Base-by-base conservation (phyloP, 2,888 invertebrate genomes). In the Tineola bisselliella region DNA sequence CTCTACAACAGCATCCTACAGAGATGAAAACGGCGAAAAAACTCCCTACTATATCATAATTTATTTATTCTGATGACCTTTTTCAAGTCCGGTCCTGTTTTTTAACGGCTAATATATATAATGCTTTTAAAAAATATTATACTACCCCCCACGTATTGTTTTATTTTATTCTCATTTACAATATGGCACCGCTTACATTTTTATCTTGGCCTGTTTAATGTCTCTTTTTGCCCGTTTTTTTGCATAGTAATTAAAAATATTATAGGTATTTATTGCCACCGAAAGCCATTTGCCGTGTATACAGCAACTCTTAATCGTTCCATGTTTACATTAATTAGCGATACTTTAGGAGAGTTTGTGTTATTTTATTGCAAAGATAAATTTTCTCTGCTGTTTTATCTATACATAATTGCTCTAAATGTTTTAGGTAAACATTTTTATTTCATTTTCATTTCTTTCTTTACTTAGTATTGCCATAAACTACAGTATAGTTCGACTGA, bases 311-410 rank as follows among this genome's bases (percentile, higher is more conserved):
- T 79, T 86, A 86, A 87, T 86, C 86, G 86, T 76, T 81, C 70
- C 71, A 70, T 86, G 84, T 87, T 87, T 81, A 86, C 86, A 87
- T 84, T 87, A 84, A 86, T 87, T 86, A 84, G 81, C 75, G 73
- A 87, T 86, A 81, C 80, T 86, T 84, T 79, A 81, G 76, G 76
- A 76, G 70, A 77, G 78, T 75, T 82, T 64, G 73, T 31, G 71
- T 72, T 73, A 76, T 69, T 84, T 86, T 84, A 87, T 84, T 81
- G 77, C 79, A 67, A 70, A 75, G 73, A 84, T 87, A 61, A 61
- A 61, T 62, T 60, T 60, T 48, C 43, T 44, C 19, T 59, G 59
- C 38, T 38, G 19, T 17, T 38, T 48, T 48, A 48, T 48, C 48
- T 48, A 48, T 48, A 38, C 30, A n/a, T 19, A 56, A 56, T 56